Percentiles rank a stretch among this genome's conserved stretches.
Conservation (phyloP, 2,113 vertebrate genomes). For the Stegostoma tigrinum region DNA sequence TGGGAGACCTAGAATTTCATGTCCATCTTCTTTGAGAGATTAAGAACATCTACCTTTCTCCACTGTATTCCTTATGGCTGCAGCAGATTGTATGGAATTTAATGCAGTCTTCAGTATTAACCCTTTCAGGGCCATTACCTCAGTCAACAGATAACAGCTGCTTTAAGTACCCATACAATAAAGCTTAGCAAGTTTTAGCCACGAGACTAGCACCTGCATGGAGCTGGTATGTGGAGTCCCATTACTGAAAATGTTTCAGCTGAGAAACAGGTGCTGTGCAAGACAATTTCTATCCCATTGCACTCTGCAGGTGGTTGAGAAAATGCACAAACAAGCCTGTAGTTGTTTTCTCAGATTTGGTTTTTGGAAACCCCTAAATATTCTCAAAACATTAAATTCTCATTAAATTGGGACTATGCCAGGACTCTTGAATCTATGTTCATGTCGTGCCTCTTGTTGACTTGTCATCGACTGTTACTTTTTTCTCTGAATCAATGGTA, state of each 20-base stretch:
- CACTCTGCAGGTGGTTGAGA: background rate
- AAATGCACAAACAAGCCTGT: background rate
- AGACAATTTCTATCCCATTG: background rate
- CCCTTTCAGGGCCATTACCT: too few species aligned
- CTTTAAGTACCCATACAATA: background rate
- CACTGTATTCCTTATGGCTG: too few species aligned
- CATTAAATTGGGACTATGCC: background rate
- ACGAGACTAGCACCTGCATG: background rate
- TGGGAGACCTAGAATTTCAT: too few species aligned
- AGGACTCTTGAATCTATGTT: background rate
- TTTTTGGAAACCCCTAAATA: background rate
- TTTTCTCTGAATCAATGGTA: background rate
- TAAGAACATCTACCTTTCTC: too few species aligned
- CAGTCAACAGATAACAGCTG: too few species aligned
- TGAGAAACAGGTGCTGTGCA: background rate
- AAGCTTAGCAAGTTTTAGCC: background rate
- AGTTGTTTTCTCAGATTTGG: background rate
- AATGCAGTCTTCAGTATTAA: too few species aligned
- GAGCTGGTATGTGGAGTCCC: background rate
- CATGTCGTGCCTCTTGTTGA: background rate
- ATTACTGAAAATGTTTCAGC: background rate
- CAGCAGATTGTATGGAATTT: too few species aligned
- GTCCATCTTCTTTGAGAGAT: too few species aligned
- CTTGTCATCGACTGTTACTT: conserved; percentile 7
- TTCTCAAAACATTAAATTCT: conserved; percentile 8